A percentile compares a stretch with the other conserved stretches of the same genome.
These are phyloP conservation scores for Diloba caeruleocephala DNA, from an alignment of 2,888 invertebrate genomes.

Conservation along the genomic window DNA sequence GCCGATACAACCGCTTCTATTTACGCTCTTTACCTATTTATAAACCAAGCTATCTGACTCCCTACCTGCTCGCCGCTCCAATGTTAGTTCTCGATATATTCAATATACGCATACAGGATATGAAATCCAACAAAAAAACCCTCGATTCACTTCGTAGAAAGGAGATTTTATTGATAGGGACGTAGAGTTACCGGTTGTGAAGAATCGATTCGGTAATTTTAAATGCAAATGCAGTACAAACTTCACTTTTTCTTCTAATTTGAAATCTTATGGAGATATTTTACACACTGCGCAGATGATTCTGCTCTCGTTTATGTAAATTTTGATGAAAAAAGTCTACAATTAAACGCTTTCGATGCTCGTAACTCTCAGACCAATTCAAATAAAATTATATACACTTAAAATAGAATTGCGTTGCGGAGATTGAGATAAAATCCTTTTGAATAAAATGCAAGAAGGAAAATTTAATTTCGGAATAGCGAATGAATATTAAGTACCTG, in stretches of 20 bases:
- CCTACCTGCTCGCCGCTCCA: constrained; percentile 77
- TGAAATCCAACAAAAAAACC: constrained; percentile 47
- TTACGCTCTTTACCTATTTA: constrained; percentile 88
- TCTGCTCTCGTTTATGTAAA: constrained; percentile 21
- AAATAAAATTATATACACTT: constrained; percentile 41
- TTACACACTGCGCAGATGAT: constrained; percentile 16
- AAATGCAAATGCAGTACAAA: constrained; percentile 25
- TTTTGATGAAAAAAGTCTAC: constrained; percentile 48
- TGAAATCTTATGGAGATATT: neutral
- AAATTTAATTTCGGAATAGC: constrained; percentile 13
- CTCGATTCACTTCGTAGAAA: constrained; percentile 40
- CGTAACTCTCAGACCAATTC: constrained; percentile 42
- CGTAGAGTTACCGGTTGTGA: constrained; percentile 16
- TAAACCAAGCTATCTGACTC: constrained; percentile 80
- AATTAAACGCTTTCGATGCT: constrained; percentile 43
- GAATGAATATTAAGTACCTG: constrained; percentile 7
- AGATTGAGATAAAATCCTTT: constrained; percentile 24
- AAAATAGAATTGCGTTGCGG: constrained; percentile 28
- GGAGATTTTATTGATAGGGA: constrained; percentile 43
- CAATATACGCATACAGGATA: constrained; percentile 45
- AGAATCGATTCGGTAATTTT: constrained; percentile 25
- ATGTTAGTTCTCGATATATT: constrained; percentile 59
- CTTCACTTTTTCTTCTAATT: constrained; percentile 3
- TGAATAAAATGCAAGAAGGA: constrained; percentile 17
- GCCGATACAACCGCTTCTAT: constrained; percentile 86